These are phyloP conservation scores for Chaetodon trifascialis DNA, from an alignment of 2,113 vertebrate species.

Conservation along the genomic window DNA sequence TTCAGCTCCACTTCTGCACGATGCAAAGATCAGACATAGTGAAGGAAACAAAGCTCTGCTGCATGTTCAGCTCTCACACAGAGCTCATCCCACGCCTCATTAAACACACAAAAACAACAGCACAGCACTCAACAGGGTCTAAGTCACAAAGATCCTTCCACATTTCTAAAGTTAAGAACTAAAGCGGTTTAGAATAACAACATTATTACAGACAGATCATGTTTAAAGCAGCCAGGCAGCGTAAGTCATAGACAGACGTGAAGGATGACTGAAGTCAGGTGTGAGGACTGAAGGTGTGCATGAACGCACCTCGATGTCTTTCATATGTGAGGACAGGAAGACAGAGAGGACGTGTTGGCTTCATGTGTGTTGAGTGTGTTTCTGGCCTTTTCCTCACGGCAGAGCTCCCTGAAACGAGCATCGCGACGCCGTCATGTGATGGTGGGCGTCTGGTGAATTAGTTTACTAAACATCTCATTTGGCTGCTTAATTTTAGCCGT, in stretches of 20 bases:
- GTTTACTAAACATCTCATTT: neutral
- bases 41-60: neutral
- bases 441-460: neutral
- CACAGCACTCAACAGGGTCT: neutral
- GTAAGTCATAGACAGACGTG: neutral
- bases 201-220: neutral
- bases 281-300: neutral
- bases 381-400: too few species aligned
- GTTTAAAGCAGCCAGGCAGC: neutral
- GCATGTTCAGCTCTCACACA: neutral
- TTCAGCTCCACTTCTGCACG: neutral
- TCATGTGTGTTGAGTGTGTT: neutral
- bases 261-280: neutral
- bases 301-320: neutral
- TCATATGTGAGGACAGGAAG: neutral
- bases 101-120: too few species aligned
- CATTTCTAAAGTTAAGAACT: neutral
- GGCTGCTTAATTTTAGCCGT: constrained; percentile 3
- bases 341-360: neutral
- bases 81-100: neutral
- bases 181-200: neutral
- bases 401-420: too few species aligned
- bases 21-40: neutral
- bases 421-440: neutral
- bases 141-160: too few species aligned